These are phyloP conservation scores for Phthorimaea operculella DNA, from an alignment of 1,140 invertebrate species.

Conservation along the genomic window DNA sequence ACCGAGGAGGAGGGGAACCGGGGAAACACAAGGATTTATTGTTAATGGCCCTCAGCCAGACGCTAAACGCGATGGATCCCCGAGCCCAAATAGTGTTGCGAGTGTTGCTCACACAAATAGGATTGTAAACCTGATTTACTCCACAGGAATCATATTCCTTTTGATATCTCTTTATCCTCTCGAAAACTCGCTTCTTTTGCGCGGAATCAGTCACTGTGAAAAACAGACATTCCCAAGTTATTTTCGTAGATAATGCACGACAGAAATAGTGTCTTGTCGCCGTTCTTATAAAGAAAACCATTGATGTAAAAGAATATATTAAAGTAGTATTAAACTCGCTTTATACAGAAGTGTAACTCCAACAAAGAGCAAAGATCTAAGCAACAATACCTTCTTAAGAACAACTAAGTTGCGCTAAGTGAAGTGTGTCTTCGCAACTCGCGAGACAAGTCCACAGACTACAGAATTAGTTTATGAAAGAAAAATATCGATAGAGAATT, in stretches of 20 bases:
- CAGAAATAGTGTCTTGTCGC: too few species aligned
- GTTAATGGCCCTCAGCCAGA: conserved; percentile 51
- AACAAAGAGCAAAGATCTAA: neutral
- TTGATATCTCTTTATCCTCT: neutral
- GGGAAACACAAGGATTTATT: conserved; percentile 54
- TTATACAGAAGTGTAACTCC: too few species aligned
- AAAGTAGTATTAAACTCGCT: too few species aligned
- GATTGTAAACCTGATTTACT: conserved; percentile 15
- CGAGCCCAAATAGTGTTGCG: conserved; percentile 34
- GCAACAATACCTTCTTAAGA: neutral
- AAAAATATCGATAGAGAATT: conserved; percentile 19
- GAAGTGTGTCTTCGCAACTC: conserved; percentile 29
- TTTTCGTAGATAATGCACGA: too few species aligned
- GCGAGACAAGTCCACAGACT: conserved; percentile 22
- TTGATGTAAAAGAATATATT: too few species aligned
- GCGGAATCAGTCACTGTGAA: neutral
- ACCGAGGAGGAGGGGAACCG: conserved; percentile 34
- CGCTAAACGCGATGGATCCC: conserved; percentile 50
- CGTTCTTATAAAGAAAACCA: too few species aligned
- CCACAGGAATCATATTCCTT: conserved; percentile 3
- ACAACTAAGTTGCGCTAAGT: conserved; percentile 1
- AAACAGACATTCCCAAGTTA: too few species aligned
- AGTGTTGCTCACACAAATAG: conserved; percentile 22
- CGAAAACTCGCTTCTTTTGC: neutral
- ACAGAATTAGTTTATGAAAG: conserved; percentile 5